phyloP scores from a whole-genome alignment of 2,797 vertebrate genomes.

The Sebastes diploproa region DNA sequence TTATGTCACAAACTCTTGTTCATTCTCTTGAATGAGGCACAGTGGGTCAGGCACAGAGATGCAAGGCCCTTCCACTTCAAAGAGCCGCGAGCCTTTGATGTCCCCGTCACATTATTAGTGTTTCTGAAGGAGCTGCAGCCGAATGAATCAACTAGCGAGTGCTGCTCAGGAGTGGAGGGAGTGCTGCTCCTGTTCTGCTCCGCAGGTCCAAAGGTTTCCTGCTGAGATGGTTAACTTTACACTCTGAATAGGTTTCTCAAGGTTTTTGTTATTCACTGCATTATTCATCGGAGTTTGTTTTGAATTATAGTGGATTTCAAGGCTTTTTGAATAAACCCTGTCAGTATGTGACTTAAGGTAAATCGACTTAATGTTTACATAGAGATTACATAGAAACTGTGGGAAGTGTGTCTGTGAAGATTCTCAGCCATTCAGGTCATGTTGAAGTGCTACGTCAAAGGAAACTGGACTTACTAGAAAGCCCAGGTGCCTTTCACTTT shows the following conservation, averaged over 20 bases:
- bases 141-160: constrained; percentile 58
- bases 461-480: neutral
- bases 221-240: constrained; percentile 50
- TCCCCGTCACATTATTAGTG: constrained; percentile 76
- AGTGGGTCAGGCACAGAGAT: constrained; percentile 69
- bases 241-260: constrained; percentile 34
- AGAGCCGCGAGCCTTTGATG: constrained; percentile 77
- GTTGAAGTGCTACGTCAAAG: neutral
- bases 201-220: constrained; percentile 52
- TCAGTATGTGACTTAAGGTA: neutral
- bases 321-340: constrained; percentile 9
- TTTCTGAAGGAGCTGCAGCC: constrained; percentile 70
- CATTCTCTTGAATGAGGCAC: constrained; percentile 61
- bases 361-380: neutral
- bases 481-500: neutral
- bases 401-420: neutral
- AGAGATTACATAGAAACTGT: neutral
- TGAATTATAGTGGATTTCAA: constrained; percentile 36
- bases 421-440: neutral
- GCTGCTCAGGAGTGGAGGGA: constrained; percentile 32
- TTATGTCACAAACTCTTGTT: constrained; percentile 69
- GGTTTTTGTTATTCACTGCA: constrained; percentile 35
- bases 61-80: constrained; percentile 75
- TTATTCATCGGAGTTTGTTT: constrained; percentile 60
- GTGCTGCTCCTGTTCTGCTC: constrained; percentile 46